Percentiles rank a stretch among this genome's conserved stretches.
These are phyloP conservation scores for Thamnophis sirtalis DNA, from an alignment of 2,113 vertebrate genomes.

Conservation along the genomic window DNA sequence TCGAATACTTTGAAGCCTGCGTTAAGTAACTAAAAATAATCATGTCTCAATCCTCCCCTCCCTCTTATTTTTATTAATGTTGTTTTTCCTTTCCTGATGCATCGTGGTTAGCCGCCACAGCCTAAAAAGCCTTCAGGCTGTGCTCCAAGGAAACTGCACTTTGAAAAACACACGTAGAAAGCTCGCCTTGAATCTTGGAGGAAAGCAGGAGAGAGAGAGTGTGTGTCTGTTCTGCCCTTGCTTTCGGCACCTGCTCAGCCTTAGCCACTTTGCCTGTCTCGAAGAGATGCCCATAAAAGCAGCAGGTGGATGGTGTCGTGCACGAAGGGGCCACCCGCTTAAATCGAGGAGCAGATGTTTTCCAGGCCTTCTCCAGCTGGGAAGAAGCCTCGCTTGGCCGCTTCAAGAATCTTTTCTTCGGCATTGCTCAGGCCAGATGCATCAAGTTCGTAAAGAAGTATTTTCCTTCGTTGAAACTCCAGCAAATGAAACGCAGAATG, in stretches of 20 bases:
- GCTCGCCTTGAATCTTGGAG: neutral
- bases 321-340: neutral
- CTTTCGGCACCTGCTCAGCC: neutral
- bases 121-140: neutral
- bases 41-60: conserved; percentile 30
- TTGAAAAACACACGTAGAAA: neutral
- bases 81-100: neutral
- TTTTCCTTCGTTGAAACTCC: neutral
- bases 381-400: neutral
- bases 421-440: neutral
- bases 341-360: neutral
- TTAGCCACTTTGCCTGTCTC: neutral
- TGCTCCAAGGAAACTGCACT: neutral
- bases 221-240: neutral
- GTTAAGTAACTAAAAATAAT: conserved; percentile 1
- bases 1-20: neutral
- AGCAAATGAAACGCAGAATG: neutral
- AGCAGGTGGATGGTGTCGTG: neutral
- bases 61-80: neutral
- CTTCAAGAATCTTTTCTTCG: neutral
- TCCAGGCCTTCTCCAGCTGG: neutral
- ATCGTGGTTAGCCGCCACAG: neutral
- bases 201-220: neutral
- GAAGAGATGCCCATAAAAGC: neutral
- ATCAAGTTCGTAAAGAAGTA: neutral